Conservation (phyloP, 2,888 invertebrate species). For the Adineta ricciae region DNA sequence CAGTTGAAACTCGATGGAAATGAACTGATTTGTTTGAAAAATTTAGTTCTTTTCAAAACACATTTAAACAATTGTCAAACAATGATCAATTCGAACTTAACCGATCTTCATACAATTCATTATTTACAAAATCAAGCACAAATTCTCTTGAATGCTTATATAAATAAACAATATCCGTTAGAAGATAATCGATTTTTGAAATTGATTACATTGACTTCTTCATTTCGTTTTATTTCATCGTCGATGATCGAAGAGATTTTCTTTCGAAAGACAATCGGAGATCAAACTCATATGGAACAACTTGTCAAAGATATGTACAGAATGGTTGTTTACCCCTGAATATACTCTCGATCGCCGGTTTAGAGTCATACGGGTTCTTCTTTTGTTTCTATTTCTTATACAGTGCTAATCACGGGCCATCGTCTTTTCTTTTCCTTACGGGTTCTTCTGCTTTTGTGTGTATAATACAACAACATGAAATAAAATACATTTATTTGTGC, state of each 20-base stretch:
- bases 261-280: slow-evolving; percentile 67
- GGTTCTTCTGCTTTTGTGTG: background rate
- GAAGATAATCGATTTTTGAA: slow-evolving; percentile 66
- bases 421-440: background rate
- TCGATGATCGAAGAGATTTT: slow-evolving; percentile 61
- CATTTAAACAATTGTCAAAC: slow-evolving; percentile 9
- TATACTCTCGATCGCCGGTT: background rate
- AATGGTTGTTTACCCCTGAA: background rate
- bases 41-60: slow-evolving; percentile 71
- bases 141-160: slow-evolving; percentile 62
- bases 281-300: slow-evolving; percentile 61
- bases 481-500: slow-evolving; percentile 11
- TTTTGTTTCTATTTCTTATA: background rate
- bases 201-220: slow-evolving; percentile 64
- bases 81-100: slow-evolving; percentile 37
- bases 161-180: slow-evolving; percentile 59
- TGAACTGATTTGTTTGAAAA: slow-evolving; percentile 73
- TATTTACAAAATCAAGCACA: slow-evolving; percentile 68
- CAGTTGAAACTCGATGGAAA: slow-evolving; percentile 66
- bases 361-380: background rate
- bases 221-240: slow-evolving; percentile 55
- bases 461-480: background rate
- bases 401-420: background rate
- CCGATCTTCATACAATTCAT: slow-evolving; percentile 60
- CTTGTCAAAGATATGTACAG: slow-evolving; percentile 59